Conservation (phyloP, 2,888 invertebrate species). For the Agrochola macilenta region DNA sequence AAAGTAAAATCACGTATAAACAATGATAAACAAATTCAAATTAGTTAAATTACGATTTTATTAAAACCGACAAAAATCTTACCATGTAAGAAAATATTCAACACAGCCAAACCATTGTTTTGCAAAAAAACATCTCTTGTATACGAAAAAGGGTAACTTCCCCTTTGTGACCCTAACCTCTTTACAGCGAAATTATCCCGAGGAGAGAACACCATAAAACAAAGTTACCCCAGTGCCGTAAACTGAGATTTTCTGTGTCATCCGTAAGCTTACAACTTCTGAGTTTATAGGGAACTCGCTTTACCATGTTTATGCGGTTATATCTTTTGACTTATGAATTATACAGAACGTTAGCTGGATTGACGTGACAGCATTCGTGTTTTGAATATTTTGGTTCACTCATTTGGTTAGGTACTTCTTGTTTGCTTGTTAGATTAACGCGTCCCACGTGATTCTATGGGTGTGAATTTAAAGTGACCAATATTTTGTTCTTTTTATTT, state of each 20-base stretch:
- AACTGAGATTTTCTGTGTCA: slow-evolving; percentile 71
- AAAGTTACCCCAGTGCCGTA: slow-evolving; percentile 67
- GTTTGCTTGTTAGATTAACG: slow-evolving; percentile 3
- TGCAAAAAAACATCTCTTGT: slow-evolving; percentile 30
- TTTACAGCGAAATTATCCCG: slow-evolving; percentile 70
- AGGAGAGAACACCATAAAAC: slow-evolving; percentile 69
- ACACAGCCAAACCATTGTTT: slow-evolving; percentile 9
- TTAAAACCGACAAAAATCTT: neutral
- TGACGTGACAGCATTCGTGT: slow-evolving; percentile 43
- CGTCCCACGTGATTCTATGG: neutral
- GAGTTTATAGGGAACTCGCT: slow-evolving; percentile 59
- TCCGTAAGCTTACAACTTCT: slow-evolving; percentile 66
- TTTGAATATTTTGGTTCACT: slow-evolving; percentile 23
- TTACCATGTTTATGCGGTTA: slow-evolving; percentile 57
- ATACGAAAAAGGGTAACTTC: slow-evolving; percentile 56
- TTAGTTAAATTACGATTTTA: neutral
- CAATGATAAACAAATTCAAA: neutral
- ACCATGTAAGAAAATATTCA: neutral
- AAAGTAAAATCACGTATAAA: neutral
- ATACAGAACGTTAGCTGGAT: slow-evolving; percentile 52
- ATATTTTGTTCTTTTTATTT: neutral
- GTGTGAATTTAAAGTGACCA: neutral
- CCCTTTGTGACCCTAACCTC: slow-evolving; percentile 61
- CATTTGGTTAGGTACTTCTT: slow-evolving; percentile 14
- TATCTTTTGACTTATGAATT: slow-evolving; percentile 61